A percentile compares a stretch with the other conserved stretches of the same genome.
phyloP scores from a whole-genome alignment of 2,113 vertebrate genomes.

The Crotalus viridis region DNA sequence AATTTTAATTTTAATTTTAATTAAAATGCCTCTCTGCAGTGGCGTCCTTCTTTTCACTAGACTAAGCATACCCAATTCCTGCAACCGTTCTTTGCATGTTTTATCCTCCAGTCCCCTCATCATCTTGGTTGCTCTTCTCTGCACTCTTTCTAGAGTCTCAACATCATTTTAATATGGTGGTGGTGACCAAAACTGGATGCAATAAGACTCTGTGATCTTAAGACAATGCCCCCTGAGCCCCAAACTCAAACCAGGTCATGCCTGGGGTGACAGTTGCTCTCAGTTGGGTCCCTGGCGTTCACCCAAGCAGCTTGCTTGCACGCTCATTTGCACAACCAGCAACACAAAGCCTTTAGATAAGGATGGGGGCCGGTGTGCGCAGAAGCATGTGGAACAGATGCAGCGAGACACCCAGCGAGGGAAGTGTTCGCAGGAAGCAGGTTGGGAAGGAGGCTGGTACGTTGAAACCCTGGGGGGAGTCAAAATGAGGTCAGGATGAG shows the following conservation, averaged over 20 bases:
- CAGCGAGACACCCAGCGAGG: conserved; percentile 8
- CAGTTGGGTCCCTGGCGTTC: not conserved
- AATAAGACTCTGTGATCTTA: not conserved
- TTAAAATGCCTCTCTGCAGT: too few species aligned
- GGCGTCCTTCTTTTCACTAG: not conserved
- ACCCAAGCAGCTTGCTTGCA: not conserved
- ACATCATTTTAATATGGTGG: not conserved
- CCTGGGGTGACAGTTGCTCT: not conserved
- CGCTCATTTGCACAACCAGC: not conserved
- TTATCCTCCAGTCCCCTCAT: not conserved
- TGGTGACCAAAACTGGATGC: not conserved
- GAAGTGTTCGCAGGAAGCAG: conserved; percentile 4
- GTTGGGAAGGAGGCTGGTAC: conserved; percentile 4
- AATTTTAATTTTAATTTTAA: too few species aligned
- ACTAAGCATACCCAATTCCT: not conserved
- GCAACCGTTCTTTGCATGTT: not conserved
- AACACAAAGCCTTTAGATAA: not conserved
- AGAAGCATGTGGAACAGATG: conserved; percentile 7
- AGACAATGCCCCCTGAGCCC: not conserved
- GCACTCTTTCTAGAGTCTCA: not conserved
- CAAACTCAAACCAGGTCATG: not conserved
- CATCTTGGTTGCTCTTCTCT: not conserved
- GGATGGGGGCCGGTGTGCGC: not conserved
- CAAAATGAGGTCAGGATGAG: not conserved
- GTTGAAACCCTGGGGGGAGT: not conserved